Base-by-base conservation (phyloP, 2,888 invertebrate genomes). In the Tinea trinotella region DNA sequence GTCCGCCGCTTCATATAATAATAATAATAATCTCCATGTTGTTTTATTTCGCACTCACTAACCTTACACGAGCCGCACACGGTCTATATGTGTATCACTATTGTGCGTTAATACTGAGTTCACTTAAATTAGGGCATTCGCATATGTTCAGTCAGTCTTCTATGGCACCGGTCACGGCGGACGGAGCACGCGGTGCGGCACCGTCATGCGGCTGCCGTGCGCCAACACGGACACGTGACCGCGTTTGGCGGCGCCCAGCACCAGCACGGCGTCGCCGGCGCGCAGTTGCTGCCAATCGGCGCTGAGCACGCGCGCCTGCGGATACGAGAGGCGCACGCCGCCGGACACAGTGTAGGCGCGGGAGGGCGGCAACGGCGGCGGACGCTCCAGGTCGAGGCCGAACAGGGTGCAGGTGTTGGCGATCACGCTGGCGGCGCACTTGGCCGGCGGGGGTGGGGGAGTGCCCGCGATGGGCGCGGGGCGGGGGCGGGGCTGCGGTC, bases 381-480 rank as follows among this genome's bases (percentile, higher is more conserved):
- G 96, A 15, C 40, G 40, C 40, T 40, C 40, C 13, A 96, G 87
- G 80, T 97, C 96, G 56, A 97, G 87, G 7, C 96, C 96, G 71
- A 96, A 96, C 50, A 96, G 88, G 58, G 92, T 93, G 76, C 96
- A 96, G 18, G 96, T 96, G 69, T 95, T 93, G 72, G 95, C 95
- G 92, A 76, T 94, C 93, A 55, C 19, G 9, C 7, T 46, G 17
- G 92, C 91, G 80, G 96, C 96, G 76, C 94, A 94, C 82, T 94
- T 93, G 73, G 95, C 95, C 64, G 90, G 89, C 91, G 91, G 69
- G 22, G 93, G 93, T 2, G 96, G 95, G 20, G 95, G 95, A 15
- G 96, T 96, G 57, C 96, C 95, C 13, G 96, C 93, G 63, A 96
- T 96, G n/a, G n/a, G n/a, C n/a, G n/a, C 20, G 96, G 96, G 64